Evolutionary conservation across 2,888 invertebrate genomes (phyloP), one percentile per base, ranked within the genome.

Genomic region (Agrochola lychnidis): DNA sequence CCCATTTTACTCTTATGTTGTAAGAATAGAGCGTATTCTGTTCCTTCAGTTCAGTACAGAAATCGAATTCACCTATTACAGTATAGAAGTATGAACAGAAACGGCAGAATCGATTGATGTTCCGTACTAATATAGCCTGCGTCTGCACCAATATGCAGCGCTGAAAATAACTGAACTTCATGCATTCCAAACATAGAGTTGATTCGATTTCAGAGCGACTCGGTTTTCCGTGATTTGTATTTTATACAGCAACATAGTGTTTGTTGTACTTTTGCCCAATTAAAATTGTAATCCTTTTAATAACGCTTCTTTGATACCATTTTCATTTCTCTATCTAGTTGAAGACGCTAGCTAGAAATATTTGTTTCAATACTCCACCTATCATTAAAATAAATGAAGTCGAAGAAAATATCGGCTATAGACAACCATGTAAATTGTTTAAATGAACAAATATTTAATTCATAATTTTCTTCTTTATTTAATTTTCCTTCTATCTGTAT

Each of bases 21-120:
- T 5, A 14, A 12, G 14, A 59, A 59, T 59, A 16, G 30, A 30
- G 30, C 9, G 42, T 42, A 22, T 45, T 66, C 9, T 30, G 9
- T 30, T 30, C 9, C 4, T 25, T 63, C 30, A 16, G 10, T 45
- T 42, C 22, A 14, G 2, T 22, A 48, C 36, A 25, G 12, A 36
- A 68, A 59, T 16, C 1, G 0, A 59, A 53, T n/a, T 56, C 9
- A 64, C 25, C 25, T 19, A 22, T 22, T 6, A 4, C n/a, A 5
- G 36, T 40, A 45, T 42, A 14, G 22, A 64, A 14, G 22, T 53
- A 40, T n/a, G n/a, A 16, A 53, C 69, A 42, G 9, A 64, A 73
- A 73, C 73, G 82, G 73, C 22, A 22, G 10, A 53, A 85, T 83
- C 86, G 83, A 85, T 82, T 69, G 19, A 53, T 25, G 40, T 71